Evolutionary conservation across 2,888 invertebrate species (phyloP).

Genomic region (Lasioglossum morio): DNA sequence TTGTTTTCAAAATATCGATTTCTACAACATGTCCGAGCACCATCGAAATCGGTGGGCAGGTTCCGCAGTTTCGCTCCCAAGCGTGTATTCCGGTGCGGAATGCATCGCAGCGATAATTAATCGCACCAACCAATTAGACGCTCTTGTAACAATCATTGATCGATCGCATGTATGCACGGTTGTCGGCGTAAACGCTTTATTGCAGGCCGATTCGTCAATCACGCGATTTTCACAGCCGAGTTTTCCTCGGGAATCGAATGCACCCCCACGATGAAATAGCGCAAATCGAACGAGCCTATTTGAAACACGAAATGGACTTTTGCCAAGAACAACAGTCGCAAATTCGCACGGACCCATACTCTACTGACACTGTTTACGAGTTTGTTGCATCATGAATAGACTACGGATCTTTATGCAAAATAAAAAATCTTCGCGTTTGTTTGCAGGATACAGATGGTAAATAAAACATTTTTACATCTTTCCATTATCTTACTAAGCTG

Average conservation of each 20-base stretch:
- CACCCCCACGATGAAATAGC: background rate
- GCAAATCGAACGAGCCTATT: background rate
- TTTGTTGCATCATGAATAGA: background rate
- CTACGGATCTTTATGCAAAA: no score
- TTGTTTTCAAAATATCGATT: background rate
- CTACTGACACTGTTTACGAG: background rate
- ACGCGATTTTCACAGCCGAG: conserved; percentile 13
- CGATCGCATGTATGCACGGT: conserved; percentile 14
- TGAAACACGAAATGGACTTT: background rate
- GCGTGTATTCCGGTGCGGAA: conserved; percentile 40
- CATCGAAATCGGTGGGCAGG: background rate
- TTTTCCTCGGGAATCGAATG: background rate
- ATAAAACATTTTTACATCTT: no score
- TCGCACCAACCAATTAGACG: conserved; percentile 66
- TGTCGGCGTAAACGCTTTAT: background rate
- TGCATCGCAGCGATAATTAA: conserved; percentile 58
- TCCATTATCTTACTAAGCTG: no score
- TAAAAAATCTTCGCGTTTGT: no score
- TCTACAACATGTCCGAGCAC: background rate
- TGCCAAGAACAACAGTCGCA: background rate
- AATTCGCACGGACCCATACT: background rate
- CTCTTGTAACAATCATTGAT: conserved; percentile 38
- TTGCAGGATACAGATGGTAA: no score
- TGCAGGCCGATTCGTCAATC: background rate
- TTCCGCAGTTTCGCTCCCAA: background rate